Percentiles rank a stretch among this genome's conserved stretches.
Conservation (phyloP, 2,113 vertebrate genomes). For the Melanostigma gelatinosum region DNA sequence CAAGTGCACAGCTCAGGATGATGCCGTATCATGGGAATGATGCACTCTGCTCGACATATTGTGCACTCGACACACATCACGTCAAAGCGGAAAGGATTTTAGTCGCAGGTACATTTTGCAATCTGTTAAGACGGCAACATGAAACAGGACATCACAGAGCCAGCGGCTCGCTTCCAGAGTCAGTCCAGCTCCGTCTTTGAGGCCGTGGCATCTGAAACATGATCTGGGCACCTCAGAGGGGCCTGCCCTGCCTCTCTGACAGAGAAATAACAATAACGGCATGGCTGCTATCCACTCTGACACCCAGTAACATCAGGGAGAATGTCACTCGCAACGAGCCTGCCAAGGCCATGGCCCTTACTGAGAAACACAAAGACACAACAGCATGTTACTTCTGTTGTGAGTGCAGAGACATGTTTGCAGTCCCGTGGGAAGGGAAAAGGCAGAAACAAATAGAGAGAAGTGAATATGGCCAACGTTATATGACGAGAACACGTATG, state of each 20-base stretch:
- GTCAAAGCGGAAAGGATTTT: background rate
- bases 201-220: slow-evolving; percentile 62
- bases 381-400: background rate
- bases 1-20: slow-evolving; percentile 35
- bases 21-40: slow-evolving; percentile 23
- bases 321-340: slow-evolving; percentile 51
- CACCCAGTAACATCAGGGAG: slow-evolving; percentile 52
- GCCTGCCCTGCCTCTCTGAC: slow-evolving; percentile 37
- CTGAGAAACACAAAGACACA: slow-evolving; percentile 20
- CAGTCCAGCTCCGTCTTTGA: slow-evolving; percentile 28
- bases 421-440: background rate
- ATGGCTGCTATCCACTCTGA: slow-evolving; percentile 27
- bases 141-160: slow-evolving; percentile 19
- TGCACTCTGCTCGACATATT: slow-evolving; percentile 38
- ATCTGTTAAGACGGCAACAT: background rate
- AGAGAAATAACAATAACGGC: slow-evolving; percentile 63
- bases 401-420: slow-evolving; percentile 5
- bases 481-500: slow-evolving; percentile 30
- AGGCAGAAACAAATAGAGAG: slow-evolving; percentile 21
- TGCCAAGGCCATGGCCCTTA: slow-evolving; percentile 47
- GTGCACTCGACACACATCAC: slow-evolving; percentile 28
- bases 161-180: slow-evolving; percentile 37
- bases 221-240: slow-evolving; percentile 47
- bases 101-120: background rate
- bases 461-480: slow-evolving; percentile 9